Conservation (phyloP, 2,113 vertebrate genomes). For the Bagarius yarrelli region DNA sequence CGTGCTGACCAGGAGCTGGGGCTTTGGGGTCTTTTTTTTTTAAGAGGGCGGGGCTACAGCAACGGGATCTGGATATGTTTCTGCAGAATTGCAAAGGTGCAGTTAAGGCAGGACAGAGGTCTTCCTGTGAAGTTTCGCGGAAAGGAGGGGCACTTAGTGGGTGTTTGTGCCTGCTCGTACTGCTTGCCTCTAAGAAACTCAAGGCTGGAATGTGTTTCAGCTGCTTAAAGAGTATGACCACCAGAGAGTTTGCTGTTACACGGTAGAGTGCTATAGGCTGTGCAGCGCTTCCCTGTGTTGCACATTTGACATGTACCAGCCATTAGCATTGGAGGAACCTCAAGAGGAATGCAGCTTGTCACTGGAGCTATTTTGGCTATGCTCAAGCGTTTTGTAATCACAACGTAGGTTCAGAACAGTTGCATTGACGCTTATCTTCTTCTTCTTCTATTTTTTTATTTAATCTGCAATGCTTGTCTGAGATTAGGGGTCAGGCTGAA, state of each 20-base stretch:
- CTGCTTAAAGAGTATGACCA: conserved; percentile 68
- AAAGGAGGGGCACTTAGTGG: conserved; percentile 62
- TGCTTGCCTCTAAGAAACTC: conserved; percentile 65
- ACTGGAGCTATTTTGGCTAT: conserved; percentile 77
- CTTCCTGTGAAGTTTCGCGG: conserved; percentile 47
- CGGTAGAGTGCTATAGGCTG: conserved; percentile 69
- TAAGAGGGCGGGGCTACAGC: conserved; percentile 11
- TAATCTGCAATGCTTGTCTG: conserved; percentile 65
- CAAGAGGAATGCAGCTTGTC: conserved; percentile 73
- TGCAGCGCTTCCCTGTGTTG: conserved; percentile 60
- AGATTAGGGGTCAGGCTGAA: conserved; percentile 82
- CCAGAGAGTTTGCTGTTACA: conserved; percentile 61
- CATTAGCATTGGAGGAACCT: conserved; percentile 66
- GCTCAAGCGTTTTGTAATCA: conserved; percentile 71
- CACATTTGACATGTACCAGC: conserved; percentile 67
- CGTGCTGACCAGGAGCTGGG: conserved; percentile 39
- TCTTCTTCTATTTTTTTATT: neutral
- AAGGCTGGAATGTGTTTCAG: conserved; percentile 65
- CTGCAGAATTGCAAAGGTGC: conserved; percentile 69
- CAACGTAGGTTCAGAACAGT: conserved; percentile 69
- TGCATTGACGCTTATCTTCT: conserved; percentile 62
- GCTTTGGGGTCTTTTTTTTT: neutral
- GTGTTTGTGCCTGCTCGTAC: conserved; percentile 64
- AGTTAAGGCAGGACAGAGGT: conserved; percentile 54
- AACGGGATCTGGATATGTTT: conserved; percentile 58